phyloP scores from a whole-genome alignment of 1,140 invertebrate species.

The Leptinotarsa lineolata region DNA sequence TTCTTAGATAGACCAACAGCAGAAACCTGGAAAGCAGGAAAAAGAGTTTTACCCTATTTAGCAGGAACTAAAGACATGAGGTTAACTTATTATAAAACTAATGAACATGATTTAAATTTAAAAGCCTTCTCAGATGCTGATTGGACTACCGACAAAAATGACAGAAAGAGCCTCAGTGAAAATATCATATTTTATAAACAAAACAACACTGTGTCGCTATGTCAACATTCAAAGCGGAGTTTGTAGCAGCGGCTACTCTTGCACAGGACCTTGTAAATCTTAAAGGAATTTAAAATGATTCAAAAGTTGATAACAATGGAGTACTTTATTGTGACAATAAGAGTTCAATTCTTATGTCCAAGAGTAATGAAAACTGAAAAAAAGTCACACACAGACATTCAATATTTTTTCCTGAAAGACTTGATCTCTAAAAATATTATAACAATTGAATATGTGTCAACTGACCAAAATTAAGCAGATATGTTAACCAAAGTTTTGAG shows the following conservation, averaged over 20 bases:
- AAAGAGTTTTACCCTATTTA: not conserved
- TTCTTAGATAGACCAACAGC: not conserved
- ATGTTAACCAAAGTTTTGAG: constrained; percentile 22
- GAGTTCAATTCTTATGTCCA: too few species aligned
- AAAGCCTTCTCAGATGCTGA: not conserved
- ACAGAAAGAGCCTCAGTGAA: constrained; percentile 9
- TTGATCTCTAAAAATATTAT: not conserved
- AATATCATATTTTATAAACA: constrained; percentile 11
- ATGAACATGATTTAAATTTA: too few species aligned
- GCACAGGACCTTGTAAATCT: constrained; percentile 9
- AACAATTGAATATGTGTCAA: constrained; percentile 1
- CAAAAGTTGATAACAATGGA: not conserved
- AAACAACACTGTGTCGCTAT: constrained; percentile 22
- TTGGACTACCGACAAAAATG: constrained; percentile 9
- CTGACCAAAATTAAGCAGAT: constrained; percentile 11
- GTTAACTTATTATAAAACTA: not conserved
- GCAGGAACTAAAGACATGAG: not conserved
- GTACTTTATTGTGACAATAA: constrained; percentile 18
- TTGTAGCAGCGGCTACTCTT: constrained; percentile 1
- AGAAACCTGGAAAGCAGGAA: constrained; percentile 11
- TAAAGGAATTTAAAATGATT: constrained; percentile 12
- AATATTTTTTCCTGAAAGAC: constrained; percentile 3
- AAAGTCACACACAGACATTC: constrained; percentile 6
- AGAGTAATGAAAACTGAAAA: constrained; percentile 23
- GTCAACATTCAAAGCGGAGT: constrained; percentile 9